Conservation (phyloP, 1,140 invertebrate species). For the Platyscapa corneri region DNA sequence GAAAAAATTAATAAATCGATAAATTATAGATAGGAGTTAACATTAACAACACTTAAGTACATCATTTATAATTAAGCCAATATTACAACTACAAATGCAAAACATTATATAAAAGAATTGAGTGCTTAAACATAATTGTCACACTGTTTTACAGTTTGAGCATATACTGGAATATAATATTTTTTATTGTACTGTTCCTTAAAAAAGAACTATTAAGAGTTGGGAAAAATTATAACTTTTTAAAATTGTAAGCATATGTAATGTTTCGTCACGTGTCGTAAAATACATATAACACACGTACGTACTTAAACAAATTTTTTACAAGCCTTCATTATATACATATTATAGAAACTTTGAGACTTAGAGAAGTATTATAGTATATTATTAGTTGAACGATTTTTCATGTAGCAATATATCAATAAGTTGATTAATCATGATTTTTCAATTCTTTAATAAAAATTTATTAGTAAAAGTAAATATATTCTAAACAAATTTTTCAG, state of each 20-base stretch:
- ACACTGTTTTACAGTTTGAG: constrained; percentile 16
- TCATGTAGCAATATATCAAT: background rate
- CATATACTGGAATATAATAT: constrained; percentile 25
- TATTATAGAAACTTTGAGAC: constrained; percentile 3
- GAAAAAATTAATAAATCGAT: background rate
- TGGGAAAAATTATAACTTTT: constrained; percentile 28
- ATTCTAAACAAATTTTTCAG: no score
- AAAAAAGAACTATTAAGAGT: constrained; percentile 1
- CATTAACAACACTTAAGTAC: background rate
- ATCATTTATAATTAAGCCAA: background rate
- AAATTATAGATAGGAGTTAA: background rate
- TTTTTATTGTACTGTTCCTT: constrained; percentile 20
- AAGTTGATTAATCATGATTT: background rate
- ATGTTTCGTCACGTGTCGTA: constrained; percentile 14
- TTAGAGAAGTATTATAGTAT: background rate
- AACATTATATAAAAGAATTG: background rate
- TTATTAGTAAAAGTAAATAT: background rate
- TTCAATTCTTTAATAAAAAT: background rate
- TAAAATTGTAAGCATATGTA: constrained; percentile 23
- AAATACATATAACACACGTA: background rate
- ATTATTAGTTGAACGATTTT: background rate
- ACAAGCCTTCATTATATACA: background rate
- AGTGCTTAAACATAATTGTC: background rate
- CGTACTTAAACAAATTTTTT: constrained; percentile 4
- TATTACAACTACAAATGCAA: background rate